Evolutionary conservation across 1,140 invertebrate genomes (phyloP).

Genomic region (Potamilus streckersoni): DNA sequence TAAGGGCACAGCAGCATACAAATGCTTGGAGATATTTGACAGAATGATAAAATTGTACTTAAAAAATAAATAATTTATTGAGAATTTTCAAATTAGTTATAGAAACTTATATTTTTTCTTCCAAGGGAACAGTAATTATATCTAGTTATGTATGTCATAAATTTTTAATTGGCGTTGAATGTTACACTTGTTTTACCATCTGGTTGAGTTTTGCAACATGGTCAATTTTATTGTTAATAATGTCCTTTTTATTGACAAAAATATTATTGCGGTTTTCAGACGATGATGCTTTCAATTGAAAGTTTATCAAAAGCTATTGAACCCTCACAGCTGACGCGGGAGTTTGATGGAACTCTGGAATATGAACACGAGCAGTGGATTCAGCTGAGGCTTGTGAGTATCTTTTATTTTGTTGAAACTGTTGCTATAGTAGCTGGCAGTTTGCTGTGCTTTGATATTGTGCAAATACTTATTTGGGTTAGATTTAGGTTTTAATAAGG

Average conservation of each 20-base stretch:
- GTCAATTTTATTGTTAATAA: no score
- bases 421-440: not conserved
- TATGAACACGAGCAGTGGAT: slow-evolving; percentile 99
- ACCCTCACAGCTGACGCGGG: slow-evolving; percentile 87
- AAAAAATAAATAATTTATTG: no score
- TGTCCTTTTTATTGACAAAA: not conserved
- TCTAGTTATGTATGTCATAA: no score
- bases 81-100: no score
- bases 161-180: no score
- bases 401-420: slow-evolving; percentile 10
- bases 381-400: slow-evolving; percentile 83
- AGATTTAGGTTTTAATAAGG: not conserved
- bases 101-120: no score
- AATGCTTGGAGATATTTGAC: no score
- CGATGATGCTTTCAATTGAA: slow-evolving; percentile 95
- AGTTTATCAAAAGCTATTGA: slow-evolving; percentile 92
- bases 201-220: no score
- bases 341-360: slow-evolving; percentile 92
- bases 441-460: not conserved
- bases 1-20: no score
- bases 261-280: slow-evolving; percentile 75
- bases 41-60: no score
- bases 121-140: no score
- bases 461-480: not conserved
- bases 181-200: no score